A percentile compares a stretch with the other conserved stretches of the same genome.
Conservation (phyloP, 2,797 vertebrate species). For the Halcyon leucocephala region DNA sequence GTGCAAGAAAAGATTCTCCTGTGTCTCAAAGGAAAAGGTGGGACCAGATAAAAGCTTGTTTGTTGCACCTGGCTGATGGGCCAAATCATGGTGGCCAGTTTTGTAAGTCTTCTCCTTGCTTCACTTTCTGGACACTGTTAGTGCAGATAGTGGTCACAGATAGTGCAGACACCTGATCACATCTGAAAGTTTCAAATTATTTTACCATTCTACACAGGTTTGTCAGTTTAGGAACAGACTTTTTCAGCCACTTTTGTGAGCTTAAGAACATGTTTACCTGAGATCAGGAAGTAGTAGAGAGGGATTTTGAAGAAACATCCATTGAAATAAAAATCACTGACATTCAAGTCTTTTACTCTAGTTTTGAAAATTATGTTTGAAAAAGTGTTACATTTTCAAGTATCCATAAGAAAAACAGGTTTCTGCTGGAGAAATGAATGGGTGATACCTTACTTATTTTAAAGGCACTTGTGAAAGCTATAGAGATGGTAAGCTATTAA, state of each 20-base stretch:
- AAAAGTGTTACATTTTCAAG: neutral
- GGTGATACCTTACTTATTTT: neutral
- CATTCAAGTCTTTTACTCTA: neutral
- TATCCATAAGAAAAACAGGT: neutral
- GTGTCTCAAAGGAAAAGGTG: rapidly evolving
- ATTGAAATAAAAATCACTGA: neutral
- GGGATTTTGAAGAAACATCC: neutral
- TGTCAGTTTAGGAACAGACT: neutral
- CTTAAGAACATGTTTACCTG: neutral
- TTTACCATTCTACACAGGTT: neutral
- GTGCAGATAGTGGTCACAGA: neutral
- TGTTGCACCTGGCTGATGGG: neutral
- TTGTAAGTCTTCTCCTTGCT: neutral
- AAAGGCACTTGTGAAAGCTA: neutral
- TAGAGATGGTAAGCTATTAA: neutral
- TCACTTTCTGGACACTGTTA: neutral
- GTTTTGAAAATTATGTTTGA: neutral
- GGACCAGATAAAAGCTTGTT: neutral
- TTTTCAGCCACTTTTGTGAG: neutral
- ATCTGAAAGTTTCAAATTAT: neutral
- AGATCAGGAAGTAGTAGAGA: neutral
- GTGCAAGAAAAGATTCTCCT: neutral
- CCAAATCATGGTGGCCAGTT: neutral
- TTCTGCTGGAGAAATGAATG: neutral
- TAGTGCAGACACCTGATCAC: neutral